These are phyloP conservation scores for Machimus rusticus DNA, from an alignment of 2,888 invertebrate species.

Conservation along the genomic window DNA sequence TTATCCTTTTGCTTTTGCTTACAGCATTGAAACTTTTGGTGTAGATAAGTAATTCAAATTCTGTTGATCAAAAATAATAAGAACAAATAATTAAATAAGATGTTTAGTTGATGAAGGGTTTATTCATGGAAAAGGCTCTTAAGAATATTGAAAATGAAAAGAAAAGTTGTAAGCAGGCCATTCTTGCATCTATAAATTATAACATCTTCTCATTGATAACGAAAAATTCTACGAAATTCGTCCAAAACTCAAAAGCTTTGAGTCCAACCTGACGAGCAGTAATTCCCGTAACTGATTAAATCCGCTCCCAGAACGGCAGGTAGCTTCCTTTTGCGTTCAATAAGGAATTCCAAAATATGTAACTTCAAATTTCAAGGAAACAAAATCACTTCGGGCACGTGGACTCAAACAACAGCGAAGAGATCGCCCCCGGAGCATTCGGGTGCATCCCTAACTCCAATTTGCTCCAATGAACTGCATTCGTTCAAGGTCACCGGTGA, in stretches of 20 bases:
- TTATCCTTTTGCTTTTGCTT: too few species aligned
- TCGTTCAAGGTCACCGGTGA: background rate
- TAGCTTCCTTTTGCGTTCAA: background rate
- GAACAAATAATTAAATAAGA: too few species aligned
- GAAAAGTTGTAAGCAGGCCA: too few species aligned
- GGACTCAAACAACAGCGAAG: background rate
- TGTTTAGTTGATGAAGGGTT: too few species aligned
- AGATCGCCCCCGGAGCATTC: background rate
- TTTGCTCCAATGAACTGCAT: conserved; percentile 4
- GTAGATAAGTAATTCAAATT: too few species aligned
- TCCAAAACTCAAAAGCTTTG: background rate
- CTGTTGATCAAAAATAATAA: too few species aligned
- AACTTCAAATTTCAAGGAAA: background rate
- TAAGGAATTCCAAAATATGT: background rate
- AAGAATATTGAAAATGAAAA: too few species aligned
- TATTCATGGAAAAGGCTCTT: too few species aligned
- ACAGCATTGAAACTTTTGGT: too few species aligned
- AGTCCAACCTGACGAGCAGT: background rate
- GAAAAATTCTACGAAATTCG: background rate
- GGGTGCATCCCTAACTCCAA: background rate
- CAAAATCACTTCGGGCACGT: background rate
- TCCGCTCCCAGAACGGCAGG: background rate
- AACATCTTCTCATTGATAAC: too few species aligned
- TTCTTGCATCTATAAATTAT: too few species aligned
- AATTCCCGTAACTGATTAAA: background rate